Evolutionary conservation across 1,140 invertebrate species (phyloP).

Genomic region (Diuraphis noxia): DNA sequence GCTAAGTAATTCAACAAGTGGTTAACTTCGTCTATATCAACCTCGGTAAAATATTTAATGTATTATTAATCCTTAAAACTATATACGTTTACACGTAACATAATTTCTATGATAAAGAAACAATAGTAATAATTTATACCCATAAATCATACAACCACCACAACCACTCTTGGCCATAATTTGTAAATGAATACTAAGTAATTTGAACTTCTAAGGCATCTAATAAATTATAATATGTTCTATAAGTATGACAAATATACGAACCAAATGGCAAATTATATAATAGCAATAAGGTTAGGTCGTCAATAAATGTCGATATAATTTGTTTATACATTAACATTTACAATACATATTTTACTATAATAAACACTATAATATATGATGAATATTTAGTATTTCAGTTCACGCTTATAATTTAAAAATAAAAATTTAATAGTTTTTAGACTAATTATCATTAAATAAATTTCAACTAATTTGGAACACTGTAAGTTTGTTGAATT

Average conservation of each 20-base stretch:
- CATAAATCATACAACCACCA: background rate
- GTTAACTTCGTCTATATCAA: background rate
- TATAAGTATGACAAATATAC: background rate
- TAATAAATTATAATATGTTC: background rate
- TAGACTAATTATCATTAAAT: constrained; percentile 3
- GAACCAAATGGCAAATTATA: background rate
- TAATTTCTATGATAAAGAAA: background rate
- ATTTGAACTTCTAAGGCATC: background rate
- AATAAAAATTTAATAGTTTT: background rate
- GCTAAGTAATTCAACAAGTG: background rate
- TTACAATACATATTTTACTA: background rate
- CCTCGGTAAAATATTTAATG: background rate
- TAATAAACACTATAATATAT: background rate
- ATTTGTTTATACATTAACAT: background rate
- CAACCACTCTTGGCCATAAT: background rate
- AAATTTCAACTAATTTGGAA: constrained; percentile 3
- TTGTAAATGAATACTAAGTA: background rate
- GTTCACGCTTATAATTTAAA: background rate
- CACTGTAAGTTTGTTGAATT: background rate
- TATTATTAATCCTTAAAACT: background rate
- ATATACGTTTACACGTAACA: background rate
- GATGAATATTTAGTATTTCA: background rate
- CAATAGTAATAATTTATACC: constrained; percentile 3
- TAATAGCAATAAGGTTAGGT: background rate
- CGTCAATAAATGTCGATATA: background rate